Conservation (phyloP, 1,140 invertebrate genomes). For the Hyposmocoma kahamanoa region DNA sequence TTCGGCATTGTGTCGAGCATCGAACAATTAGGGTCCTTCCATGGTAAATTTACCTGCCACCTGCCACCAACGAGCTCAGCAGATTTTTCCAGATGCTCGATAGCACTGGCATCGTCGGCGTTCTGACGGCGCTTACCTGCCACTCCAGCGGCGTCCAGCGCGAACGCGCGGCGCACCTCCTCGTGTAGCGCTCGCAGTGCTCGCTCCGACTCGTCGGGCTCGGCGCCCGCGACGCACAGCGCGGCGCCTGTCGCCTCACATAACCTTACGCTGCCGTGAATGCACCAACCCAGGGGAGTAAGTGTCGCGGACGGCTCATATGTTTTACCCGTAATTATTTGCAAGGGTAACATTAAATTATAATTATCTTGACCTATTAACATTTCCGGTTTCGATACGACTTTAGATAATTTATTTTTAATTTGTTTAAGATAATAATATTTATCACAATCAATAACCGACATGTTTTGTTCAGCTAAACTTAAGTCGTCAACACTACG, state of each 20-base stretch:
- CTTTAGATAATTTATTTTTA: conserved; percentile 9
- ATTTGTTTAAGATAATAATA: conserved; percentile 10
- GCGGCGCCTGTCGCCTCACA: not conserved
- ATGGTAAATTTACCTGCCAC: conserved; percentile 5
- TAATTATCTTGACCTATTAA: conserved; percentile 23
- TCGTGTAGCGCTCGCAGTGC: conserved; percentile 11
- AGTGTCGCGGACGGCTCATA: conserved; percentile 15
- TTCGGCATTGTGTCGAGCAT: conserved; percentile 3
- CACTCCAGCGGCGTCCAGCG: not conserved
- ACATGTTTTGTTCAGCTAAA: conserved; percentile 12
- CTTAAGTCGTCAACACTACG: conserved; percentile 17
- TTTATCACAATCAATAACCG: conserved; percentile 1
- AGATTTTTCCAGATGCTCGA: not conserved
- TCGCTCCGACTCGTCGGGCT: conserved; percentile 6
- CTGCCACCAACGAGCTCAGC: not conserved
- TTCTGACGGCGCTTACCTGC: conserved; percentile 2
- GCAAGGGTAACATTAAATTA: conserved; percentile 12
- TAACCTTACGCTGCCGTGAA: conserved; percentile 8
- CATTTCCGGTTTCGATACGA: conserved; percentile 8
- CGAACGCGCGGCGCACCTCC: not conserved
- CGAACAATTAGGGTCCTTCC: not conserved
- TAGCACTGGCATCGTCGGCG: not conserved
- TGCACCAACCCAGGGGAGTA: conserved; percentile 17
- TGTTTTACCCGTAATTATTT: conserved; percentile 7
- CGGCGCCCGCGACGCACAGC: conserved; percentile 6